phyloP scores from a whole-genome alignment of 1,140 invertebrate genomes.

The Acromyrmex heyeri region DNA sequence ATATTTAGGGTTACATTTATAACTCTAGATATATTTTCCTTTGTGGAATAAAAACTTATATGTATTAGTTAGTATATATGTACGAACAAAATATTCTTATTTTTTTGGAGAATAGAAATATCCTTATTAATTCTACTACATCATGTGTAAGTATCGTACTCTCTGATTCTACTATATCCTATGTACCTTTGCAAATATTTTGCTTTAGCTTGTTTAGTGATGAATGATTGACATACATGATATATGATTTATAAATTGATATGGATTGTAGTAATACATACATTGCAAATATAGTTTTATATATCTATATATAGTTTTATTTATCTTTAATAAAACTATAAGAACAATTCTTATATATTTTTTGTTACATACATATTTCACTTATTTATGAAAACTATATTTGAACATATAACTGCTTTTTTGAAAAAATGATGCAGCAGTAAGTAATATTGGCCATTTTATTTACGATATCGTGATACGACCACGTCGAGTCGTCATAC shows the following conservation, averaged over 20 bases:
- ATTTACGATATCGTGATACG: slow-evolving; percentile 26
- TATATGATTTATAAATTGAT: neutral
- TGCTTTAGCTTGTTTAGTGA: neutral
- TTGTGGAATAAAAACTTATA: slow-evolving; percentile 8
- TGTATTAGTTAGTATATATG: neutral
- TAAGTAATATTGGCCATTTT: neutral
- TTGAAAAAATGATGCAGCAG: neutral
- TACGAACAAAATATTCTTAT: neutral
- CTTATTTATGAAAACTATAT: neutral
- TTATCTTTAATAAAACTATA: neutral
- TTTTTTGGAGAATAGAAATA: neutral
- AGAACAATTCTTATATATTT: neutral
- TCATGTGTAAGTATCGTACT: neutral
- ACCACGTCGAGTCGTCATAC: slow-evolving; percentile 1
- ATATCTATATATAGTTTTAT: neutral
- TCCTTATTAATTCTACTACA: neutral
- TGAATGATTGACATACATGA: neutral
- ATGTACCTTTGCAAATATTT: neutral
- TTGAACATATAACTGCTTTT: neutral
- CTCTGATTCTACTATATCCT: slow-evolving; percentile 3
- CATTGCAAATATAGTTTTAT: neutral
- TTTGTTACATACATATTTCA: neutral
- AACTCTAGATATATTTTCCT: neutral
- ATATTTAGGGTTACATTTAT: neutral
- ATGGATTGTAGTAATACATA: neutral